Percentiles rank a stretch among this genome's conserved stretches.
phyloP scores from a whole-genome alignment of 2,797 vertebrate genomes.

The Bufotes viridis region DNA sequence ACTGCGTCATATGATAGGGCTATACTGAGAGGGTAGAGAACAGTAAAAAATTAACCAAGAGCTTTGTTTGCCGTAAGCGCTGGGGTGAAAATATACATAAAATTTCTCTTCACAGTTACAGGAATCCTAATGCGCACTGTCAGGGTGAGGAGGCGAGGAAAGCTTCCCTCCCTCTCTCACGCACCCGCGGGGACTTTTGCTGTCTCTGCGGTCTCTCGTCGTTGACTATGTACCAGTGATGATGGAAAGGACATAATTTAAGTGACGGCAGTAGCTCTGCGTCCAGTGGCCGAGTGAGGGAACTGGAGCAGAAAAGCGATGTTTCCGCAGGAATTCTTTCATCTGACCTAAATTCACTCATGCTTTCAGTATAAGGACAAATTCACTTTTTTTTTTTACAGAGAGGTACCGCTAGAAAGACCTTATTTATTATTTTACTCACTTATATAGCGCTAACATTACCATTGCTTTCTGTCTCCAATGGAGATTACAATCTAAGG shows the following conservation, averaged over 20 bases:
- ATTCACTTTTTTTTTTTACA: constrained; percentile 34
- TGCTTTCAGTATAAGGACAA: constrained; percentile 46
- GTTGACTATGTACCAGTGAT: constrained; percentile 77
- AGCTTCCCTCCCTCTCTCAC: constrained; percentile 67
- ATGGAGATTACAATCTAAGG: no score
- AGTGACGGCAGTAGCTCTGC: constrained; percentile 83
- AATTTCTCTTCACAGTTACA: constrained; percentile 69
- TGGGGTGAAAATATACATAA: constrained; percentile 67
- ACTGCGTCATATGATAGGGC: constrained; percentile 70
- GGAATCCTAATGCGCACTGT: constrained; percentile 77
- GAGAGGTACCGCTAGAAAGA: neutral
- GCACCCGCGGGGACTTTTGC: constrained; percentile 75
- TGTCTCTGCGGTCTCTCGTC: constrained; percentile 70
- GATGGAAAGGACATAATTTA: constrained; percentile 88
- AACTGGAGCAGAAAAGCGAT: constrained; percentile 77
- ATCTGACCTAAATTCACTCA: constrained; percentile 83
- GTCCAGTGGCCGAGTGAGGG: constrained; percentile 78
- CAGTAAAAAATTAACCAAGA: constrained; percentile 75
- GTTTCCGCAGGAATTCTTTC: constrained; percentile 71
- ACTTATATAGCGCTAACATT: no score
- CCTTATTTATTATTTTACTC: no score
- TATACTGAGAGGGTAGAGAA: neutral
- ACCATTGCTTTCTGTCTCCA: no score
- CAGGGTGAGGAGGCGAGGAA: constrained; percentile 78
- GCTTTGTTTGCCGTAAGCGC: constrained; percentile 73